phyloP scores from a whole-genome alignment of 2,888 invertebrate species.

The Platynereis dumerilii region DNA sequence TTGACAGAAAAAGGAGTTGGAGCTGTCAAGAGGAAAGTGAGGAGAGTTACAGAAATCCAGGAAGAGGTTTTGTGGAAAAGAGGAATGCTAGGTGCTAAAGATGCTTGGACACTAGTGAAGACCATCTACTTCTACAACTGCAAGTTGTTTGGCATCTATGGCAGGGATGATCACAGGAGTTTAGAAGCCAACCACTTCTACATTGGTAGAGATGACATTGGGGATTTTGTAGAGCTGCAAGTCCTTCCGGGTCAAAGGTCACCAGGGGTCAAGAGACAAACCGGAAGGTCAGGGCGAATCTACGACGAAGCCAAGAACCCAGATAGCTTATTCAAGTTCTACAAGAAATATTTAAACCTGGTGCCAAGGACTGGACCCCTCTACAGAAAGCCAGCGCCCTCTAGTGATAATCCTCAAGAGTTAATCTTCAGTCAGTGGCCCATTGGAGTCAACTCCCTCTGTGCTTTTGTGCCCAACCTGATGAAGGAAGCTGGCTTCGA shows the following conservation, averaged over 20 bases:
- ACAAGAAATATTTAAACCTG: background rate
- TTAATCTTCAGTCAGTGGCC: constrained; percentile 5
- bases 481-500: constrained; percentile 4
- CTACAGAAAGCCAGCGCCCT: constrained; percentile 2
- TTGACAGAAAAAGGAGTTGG: background rate
- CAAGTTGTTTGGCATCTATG: constrained; percentile 6
- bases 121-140: constrained; percentile 6
- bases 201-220: background rate
- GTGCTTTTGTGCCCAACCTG: constrained; percentile 7
- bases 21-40: background rate
- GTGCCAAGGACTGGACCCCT: background rate
- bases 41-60: background rate
- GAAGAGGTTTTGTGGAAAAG: background rate
- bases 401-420: background rate
- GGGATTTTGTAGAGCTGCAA: background rate
- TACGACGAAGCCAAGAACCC: background rate
- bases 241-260: background rate
- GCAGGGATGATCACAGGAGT: background rate
- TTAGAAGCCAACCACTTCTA: background rate
- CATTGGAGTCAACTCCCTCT: background rate
- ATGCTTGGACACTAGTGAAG: constrained; percentile 4
- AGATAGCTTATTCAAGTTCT: constrained; percentile 2
- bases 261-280: background rate
- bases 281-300: background rate
- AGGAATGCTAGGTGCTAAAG: background rate